Evolutionary conservation across 2,888 invertebrate genomes (phyloP), one percentile per base, ranked within the genome.

Genomic region (Nomada goodeniana): DNA sequence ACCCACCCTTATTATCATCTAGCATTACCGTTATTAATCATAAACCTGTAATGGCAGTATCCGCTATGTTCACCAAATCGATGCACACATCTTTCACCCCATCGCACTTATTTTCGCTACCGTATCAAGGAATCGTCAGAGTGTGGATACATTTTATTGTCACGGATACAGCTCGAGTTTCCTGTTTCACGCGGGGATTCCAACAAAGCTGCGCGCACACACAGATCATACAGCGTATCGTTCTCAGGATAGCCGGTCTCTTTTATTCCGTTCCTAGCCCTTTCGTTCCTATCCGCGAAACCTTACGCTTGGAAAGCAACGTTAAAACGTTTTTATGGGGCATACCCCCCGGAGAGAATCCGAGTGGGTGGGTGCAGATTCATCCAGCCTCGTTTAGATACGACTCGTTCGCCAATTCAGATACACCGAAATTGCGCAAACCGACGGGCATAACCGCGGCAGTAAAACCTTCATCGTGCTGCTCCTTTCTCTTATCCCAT

Each of bases 331-430:
- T 86, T 86, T 86, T 86, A 86, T 86, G 84, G 84, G 76, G 70
- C 81, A 59, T 81, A 76, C 78, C 84, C 83, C 78, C 74, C 50
- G 80, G 74, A 76, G 82, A 53, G 84, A 55, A 72, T 77, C 77
- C 77, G 80, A 82, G 84, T 76, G 81, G 84, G 79, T 80, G 85
- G 84, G 82, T 76, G 87, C 79, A 82, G 84, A 85, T 88, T 89
- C 89, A 88, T 89, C 82, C 86, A 83, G 86, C 80, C 87, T 90
- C 91, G 89, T 91, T 91, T 90, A 90, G 90, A 91, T 91, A 90
- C 84, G 80, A 80, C 85, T 84, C 84, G 87, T 76, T 77, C 87
- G 74, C 84, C 89, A 86, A 91, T 91, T 89, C 88, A 88, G 90
- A 90, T 89, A 87, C 84, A 90, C 86, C 89, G 87, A 89, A 90